A percentile compares a stretch with the other conserved stretches of the same genome.
Evolutionary conservation across 1,140 invertebrate genomes (phyloP).

Genomic region (Leptonema lineaticorne): DNA sequence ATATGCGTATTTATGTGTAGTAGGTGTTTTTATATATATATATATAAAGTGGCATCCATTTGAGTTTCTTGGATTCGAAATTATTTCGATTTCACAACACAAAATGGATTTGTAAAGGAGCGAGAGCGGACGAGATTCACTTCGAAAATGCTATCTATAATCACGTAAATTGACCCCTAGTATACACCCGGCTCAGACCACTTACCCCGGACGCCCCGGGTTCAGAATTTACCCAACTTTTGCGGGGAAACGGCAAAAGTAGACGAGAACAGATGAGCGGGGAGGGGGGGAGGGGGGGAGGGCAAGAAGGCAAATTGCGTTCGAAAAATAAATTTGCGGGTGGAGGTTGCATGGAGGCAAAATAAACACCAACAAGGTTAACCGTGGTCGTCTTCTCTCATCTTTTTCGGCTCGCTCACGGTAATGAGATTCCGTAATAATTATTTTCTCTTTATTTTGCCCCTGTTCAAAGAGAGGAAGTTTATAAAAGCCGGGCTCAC

Average conservation of each 20-base stretch:
- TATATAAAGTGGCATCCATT: background rate
- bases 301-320: constrained; percentile 6
- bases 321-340: constrained; percentile 21
- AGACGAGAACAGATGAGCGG: too few species aligned
- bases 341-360: too few species aligned
- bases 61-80: background rate
- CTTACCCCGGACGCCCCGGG: background rate
- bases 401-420: background rate
- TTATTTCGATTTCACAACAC: background rate
- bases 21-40: background rate
- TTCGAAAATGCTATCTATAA: background rate
- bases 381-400: too few species aligned
- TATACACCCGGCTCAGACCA: too few species aligned
- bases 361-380: constrained; percentile 18
- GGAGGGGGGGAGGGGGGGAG: too few species aligned
- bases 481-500: constrained; percentile 26
- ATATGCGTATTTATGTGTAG: too few species aligned
- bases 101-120: background rate
- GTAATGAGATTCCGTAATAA: constrained; percentile 33
- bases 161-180: background rate
- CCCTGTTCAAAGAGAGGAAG: constrained; percentile 26
- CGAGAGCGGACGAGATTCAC: too few species aligned
- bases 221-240: background rate
- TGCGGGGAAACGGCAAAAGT: too few species aligned
- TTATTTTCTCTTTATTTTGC: constrained; percentile 34